These are phyloP conservation scores for Brachyalestes nurse DNA, from an alignment of 2,797 vertebrate species.

Conservation along the genomic window DNA sequence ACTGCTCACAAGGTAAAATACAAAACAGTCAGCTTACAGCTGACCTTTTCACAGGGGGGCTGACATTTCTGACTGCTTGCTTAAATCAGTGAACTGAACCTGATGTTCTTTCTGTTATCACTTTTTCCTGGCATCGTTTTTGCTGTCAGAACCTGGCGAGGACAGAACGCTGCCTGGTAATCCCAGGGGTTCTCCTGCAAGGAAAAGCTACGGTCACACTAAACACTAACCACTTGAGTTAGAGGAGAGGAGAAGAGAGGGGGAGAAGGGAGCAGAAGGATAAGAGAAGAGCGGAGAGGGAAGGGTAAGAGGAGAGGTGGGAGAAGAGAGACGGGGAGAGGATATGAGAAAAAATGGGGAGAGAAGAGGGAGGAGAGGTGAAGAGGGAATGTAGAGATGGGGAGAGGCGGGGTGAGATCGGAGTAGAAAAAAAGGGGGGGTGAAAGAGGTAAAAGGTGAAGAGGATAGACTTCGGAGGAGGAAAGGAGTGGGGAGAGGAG, in stretches of 20 bases:
- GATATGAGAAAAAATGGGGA: no score
- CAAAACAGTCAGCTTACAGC: slow-evolving; percentile 14
- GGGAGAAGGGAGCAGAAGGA: no score
- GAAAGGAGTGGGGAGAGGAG: not conserved
- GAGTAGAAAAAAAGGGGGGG: slow-evolving; percentile 10
- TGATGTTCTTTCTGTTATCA: slow-evolving; percentile 41
- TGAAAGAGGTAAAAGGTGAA: no score
- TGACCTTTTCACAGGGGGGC: slow-evolving; percentile 6
- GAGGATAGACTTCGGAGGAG: no score
- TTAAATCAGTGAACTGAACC: slow-evolving; percentile 34
- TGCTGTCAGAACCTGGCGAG: slow-evolving; percentile 20
- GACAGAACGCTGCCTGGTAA: slow-evolving; percentile 18
- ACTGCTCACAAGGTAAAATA: not conserved
- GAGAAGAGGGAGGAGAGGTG: no score
- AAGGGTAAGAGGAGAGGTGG: no score
- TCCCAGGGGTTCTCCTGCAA: slow-evolving; percentile 12
- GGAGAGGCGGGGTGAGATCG: no score
- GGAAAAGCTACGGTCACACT: slow-evolving; percentile 5
- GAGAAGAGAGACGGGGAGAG: no score
- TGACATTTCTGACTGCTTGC: slow-evolving; percentile 35
- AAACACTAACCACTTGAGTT: slow-evolving; percentile 15
- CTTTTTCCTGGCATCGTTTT: slow-evolving; percentile 46
- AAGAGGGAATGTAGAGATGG: no score
- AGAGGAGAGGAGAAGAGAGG: not conserved
- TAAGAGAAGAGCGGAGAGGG: no score